These are phyloP conservation scores for Sesia apiformis DNA, from an alignment of 2,888 invertebrate genomes.

Conservation along the genomic window DNA sequence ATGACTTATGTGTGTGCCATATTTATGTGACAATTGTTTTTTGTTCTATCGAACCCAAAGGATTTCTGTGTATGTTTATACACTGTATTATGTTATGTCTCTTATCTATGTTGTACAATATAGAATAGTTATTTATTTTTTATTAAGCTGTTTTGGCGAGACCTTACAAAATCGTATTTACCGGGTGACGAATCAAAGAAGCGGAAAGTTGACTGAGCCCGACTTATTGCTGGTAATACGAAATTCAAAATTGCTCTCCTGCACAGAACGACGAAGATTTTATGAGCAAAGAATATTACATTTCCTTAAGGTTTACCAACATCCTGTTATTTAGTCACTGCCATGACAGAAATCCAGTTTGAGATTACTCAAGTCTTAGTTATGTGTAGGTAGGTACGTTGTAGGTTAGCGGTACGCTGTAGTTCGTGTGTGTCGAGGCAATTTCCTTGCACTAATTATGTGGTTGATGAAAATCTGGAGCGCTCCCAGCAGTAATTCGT, in stretches of 20 bases:
- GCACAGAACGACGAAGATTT: neutral
- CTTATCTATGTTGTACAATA: neutral
- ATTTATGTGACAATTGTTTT: no score
- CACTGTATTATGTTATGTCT: no score
- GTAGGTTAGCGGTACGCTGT: slow-evolving; percentile 10
- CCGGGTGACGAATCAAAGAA: neutral
- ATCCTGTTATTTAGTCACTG: neutral
- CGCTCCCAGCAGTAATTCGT: slow-evolving; percentile 7
- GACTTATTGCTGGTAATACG: neutral
- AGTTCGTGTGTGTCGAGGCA: slow-evolving; percentile 32
- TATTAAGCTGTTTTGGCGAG: neutral
- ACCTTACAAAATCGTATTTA: neutral
- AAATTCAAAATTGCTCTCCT: neutral
- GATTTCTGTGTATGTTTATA: no score
- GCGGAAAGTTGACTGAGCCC: neutral
- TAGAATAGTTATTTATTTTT: no score
- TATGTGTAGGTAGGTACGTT: slow-evolving; percentile 3
- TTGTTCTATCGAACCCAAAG: no score
- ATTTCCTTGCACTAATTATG: slow-evolving; percentile 63
- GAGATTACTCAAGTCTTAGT: slow-evolving; percentile 19
- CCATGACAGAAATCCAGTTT: slow-evolving; percentile 6
- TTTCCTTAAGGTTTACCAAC: neutral
- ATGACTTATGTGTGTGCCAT: no score
- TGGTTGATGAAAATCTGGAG: slow-evolving; percentile 46
- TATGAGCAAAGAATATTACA: neutral